Conservation (phyloP, 2,888 invertebrate species). For the Limnephilus marmoratus region DNA sequence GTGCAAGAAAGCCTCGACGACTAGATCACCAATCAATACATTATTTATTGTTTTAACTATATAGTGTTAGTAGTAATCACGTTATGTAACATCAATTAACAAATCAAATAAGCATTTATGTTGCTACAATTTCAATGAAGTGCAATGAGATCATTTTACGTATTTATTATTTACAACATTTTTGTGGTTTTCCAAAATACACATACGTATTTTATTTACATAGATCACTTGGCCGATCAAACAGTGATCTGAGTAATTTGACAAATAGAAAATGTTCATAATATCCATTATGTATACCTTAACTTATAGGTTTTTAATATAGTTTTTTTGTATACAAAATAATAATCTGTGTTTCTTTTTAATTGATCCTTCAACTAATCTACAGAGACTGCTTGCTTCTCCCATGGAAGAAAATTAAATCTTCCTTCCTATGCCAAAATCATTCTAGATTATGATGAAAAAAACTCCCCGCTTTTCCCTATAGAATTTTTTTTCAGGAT, state of each 20-base stretch:
- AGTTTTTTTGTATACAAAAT: neutral
- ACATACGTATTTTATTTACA: neutral
- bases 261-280: neutral
- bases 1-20: conserved; percentile 72
- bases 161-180: neutral
- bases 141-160: neutral
- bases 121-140: neutral
- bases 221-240: neutral
- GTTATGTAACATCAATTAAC: neutral
- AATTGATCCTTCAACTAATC: too few relatives aligned
- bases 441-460: too few relatives aligned
- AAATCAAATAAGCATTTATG: neutral
- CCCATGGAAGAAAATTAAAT: too few relatives aligned
- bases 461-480: too few relatives aligned
- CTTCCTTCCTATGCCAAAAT: too few relatives aligned
- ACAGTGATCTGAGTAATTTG: neutral
- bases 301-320: neutral
- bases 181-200: neutral
- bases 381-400: too few relatives aligned
- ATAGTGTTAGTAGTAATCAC: neutral
- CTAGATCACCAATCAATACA: neutral
- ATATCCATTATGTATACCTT: neutral
- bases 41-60: neutral
- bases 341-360: neutral
- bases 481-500: too few relatives aligned